phyloP scores from a whole-genome alignment of 2,888 invertebrate species.

The Julus scanicus region DNA sequence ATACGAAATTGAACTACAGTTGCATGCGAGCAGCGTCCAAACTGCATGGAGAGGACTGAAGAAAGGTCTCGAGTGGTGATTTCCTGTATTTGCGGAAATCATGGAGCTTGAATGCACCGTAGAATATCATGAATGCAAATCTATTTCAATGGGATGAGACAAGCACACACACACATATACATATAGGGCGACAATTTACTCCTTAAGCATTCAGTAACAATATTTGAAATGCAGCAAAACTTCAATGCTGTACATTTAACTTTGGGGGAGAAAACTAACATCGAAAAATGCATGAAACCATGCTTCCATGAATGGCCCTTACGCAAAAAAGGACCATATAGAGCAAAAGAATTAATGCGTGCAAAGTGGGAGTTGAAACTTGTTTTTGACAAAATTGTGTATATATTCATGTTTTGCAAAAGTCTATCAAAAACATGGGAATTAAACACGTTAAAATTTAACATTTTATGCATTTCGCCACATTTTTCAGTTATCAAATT shows the following conservation, averaged over 20 bases:
- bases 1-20: conserved; percentile 32
- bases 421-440: too few species aligned
- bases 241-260: not conserved
- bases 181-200: not conserved
- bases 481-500: too few species aligned
- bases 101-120: conserved; percentile 17
- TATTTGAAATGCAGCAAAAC: not conserved
- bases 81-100: conserved; percentile 42
- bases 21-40: not conserved
- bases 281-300: not conserved
- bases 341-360: too few species aligned
- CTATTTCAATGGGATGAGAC: not conserved
- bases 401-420: too few species aligned
- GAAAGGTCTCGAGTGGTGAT: conserved; percentile 21
- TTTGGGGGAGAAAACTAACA: not conserved
- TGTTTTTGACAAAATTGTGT: too few species aligned
- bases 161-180: too few species aligned
- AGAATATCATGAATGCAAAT: conserved; percentile 37
- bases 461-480: too few species aligned
- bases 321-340: too few species aligned
- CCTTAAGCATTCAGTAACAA: not conserved
- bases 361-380: too few species aligned
- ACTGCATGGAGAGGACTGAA: conserved; percentile 8
- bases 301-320: too few species aligned
- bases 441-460: too few species aligned